phyloP scores from a whole-genome alignment of 2,797 vertebrate genomes.

The Cyprinodon diabolis region DNA sequence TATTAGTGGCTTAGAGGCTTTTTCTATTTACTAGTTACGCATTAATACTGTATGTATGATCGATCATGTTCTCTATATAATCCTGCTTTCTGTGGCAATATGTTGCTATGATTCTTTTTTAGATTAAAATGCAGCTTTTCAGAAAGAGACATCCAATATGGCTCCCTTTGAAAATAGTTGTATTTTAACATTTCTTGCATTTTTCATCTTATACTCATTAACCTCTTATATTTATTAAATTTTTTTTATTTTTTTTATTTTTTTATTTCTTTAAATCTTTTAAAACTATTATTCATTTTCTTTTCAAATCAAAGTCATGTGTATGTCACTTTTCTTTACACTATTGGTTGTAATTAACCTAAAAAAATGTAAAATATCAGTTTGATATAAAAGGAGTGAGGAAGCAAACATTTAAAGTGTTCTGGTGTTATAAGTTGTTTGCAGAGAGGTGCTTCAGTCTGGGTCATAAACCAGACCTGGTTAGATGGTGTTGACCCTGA shows the following conservation, averaged over 20 bases:
- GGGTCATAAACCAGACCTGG: conserved; percentile 31
- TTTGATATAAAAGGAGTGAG: background rate
- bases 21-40: background rate
- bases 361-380: background rate
- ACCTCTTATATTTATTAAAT: background rate
- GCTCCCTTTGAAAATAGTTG: background rate
- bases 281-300: background rate
- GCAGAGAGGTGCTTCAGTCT: background rate
- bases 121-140: background rate
- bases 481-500: conserved; percentile 18
- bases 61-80: background rate
- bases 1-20: background rate
- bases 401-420: background rate
- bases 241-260: background rate
- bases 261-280: background rate
- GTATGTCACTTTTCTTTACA: background rate
- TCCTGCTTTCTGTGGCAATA: background rate
- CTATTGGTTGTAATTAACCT: background rate
- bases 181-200: background rate
- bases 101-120: background rate
- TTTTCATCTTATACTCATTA: background rate
- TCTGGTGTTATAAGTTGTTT: background rate
- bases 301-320: background rate
- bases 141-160: background rate
- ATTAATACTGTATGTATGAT: background rate